A percentile compares a stretch with the other conserved stretches of the same genome.
Conservation (phyloP, 1,140 invertebrate genomes). For the Apis florea region DNA sequence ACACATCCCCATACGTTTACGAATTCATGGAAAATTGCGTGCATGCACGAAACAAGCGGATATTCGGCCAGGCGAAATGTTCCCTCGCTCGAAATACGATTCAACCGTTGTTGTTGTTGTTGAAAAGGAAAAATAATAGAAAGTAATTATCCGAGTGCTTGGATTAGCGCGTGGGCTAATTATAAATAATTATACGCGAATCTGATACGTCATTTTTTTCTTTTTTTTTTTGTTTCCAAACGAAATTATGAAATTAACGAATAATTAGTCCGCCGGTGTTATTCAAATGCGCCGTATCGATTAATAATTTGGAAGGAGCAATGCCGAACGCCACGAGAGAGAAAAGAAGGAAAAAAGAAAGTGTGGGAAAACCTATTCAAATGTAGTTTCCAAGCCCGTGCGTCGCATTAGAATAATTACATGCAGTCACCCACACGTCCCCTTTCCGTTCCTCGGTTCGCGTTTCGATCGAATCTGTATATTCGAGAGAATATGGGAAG, state of each 20-base stretch:
- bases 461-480: conserved; percentile 35
- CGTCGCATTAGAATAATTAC: conserved; percentile 74
- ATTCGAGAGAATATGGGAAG: conserved; percentile 22
- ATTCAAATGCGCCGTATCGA: neutral
- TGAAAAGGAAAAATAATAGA: neutral
- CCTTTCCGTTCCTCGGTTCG: neutral
- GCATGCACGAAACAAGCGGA: neutral
- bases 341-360: conserved; percentile 55
- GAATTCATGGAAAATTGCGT: neutral
- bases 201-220: too few species aligned
- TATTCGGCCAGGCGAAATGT: neutral
- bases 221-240: too few species aligned
- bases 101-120: too few species aligned
- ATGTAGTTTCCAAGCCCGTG: conserved; percentile 56
- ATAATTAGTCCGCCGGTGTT: neutral
- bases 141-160: neutral
- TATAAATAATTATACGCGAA: neutral
- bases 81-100: neutral
- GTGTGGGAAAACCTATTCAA: conserved; percentile 68
- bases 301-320: conserved; percentile 6
- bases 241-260: too few species aligned
- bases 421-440: conserved; percentile 55
- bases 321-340: neutral
- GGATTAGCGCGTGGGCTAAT: neutral
- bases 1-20: neutral